phyloP scores from a whole-genome alignment of 1,140 invertebrate genomes.

The Phocides pigmalion region DNA sequence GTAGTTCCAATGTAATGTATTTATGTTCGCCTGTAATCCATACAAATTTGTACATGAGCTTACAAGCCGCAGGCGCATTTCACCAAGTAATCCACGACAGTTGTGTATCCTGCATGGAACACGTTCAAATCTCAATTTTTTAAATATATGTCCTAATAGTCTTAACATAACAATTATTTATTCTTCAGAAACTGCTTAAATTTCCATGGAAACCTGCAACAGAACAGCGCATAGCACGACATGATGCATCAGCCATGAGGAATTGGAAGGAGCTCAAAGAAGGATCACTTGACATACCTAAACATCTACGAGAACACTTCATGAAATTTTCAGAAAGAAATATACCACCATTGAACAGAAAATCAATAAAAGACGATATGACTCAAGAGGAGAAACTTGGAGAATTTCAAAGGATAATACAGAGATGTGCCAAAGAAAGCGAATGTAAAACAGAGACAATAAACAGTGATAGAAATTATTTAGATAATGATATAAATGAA shows the following conservation, averaged over 20 bases:
- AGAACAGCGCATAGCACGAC: constrained; percentile 83
- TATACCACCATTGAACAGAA: constrained; percentile 73
- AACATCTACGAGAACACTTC: constrained; percentile 84
- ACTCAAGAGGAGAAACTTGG: constrained; percentile 62
- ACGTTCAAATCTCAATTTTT: too few relatives aligned
- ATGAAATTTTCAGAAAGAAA: constrained; percentile 86
- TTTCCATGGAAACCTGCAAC: constrained; percentile 86
- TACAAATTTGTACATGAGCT: too few relatives aligned
- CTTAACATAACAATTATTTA: too few relatives aligned
- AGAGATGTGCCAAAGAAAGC: constrained; percentile 59
- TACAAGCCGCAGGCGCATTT: too few relatives aligned
- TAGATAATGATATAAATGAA: constrained; percentile 39
- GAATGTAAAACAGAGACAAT: constrained; percentile 42
- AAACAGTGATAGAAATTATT: constrained; percentile 34
- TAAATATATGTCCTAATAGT: too few relatives aligned
- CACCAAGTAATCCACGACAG: too few relatives aligned
- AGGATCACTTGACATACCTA: constrained; percentile 80
- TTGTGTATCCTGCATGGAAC: too few relatives aligned
- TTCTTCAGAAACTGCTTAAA: constrained; percentile 85
- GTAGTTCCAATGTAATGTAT: too few relatives aligned
- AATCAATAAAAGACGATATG: constrained; percentile 67
- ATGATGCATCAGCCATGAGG: constrained; percentile 86
- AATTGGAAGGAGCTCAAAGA: constrained; percentile 88
- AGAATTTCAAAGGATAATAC: constrained; percentile 75
- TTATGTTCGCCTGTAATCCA: too few relatives aligned